phyloP scores from a whole-genome alignment of 2,888 invertebrate genomes.

The Dryocosmus kuriphilus region DNA sequence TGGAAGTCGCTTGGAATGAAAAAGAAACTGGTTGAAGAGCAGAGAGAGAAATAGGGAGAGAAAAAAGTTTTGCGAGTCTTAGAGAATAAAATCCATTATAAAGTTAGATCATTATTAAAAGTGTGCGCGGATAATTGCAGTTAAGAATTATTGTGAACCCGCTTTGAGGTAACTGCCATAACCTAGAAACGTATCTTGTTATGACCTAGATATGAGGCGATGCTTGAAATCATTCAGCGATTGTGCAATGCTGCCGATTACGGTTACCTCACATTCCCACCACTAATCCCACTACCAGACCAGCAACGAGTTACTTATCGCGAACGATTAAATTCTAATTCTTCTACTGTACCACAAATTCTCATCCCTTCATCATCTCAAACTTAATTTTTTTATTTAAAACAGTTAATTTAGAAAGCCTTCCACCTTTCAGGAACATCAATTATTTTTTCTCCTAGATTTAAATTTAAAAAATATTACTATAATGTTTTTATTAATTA shows the following conservation, averaged over 20 bases:
- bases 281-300: constrained; percentile 62
- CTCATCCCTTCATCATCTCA: background rate
- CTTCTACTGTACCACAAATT: constrained; percentile 17
- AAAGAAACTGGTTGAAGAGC: constrained; percentile 37
- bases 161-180: constrained; percentile 76
- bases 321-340: constrained; percentile 42
- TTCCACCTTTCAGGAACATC: too few species aligned
- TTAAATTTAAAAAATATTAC: background rate
- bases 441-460: too few species aligned
- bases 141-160: constrained; percentile 68
- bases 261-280: constrained; percentile 75
- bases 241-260: constrained; percentile 74
- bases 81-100: constrained; percentile 30
- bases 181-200: constrained; percentile 78
- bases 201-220: constrained; percentile 78
- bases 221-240: constrained; percentile 78
- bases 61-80: constrained; percentile 4
- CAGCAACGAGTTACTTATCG: constrained; percentile 69
- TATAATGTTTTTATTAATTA: background rate
- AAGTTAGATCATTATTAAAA: constrained; percentile 39
- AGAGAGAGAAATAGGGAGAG: constrained; percentile 8
- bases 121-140: constrained; percentile 27
- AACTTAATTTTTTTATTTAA: background rate
- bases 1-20: constrained; percentile 23
- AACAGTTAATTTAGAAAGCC: background rate